Evolutionary conservation across 2,113 vertebrate genomes (phyloP).

Genomic region (Embiotoca jacksoni): DNA sequence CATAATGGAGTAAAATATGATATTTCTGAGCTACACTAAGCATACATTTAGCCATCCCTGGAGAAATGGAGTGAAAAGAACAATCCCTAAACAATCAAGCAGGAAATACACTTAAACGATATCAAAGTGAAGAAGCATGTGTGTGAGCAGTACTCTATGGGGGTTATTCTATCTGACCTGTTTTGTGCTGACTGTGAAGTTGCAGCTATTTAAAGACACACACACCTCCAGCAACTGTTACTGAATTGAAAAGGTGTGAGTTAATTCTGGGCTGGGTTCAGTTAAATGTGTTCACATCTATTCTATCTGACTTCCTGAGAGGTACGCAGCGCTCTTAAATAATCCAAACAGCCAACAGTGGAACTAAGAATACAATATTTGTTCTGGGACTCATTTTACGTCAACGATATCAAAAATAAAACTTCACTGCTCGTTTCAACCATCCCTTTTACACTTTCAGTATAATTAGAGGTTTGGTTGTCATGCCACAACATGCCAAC

Average conservation of each 20-base stretch:
- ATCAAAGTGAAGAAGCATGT: neutral
- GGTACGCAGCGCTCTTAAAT: no score
- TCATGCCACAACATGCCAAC: conserved; percentile 8
- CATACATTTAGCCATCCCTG: neutral
- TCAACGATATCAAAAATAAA: neutral
- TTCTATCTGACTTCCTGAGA: neutral
- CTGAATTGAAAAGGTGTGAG: no score
- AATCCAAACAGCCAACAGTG: no score
- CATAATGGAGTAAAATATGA: conserved; percentile 6
- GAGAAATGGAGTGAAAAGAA: neutral
- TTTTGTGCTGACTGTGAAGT: neutral
- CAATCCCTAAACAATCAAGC: neutral
- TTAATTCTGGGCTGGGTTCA: neutral
- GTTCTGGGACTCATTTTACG: conserved; percentile 8
- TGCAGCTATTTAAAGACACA: neutral
- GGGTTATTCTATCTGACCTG: neutral
- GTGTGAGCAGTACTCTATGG: neutral
- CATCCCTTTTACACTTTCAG: neutral
- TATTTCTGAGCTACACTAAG: neutral
- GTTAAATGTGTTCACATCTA: neutral
- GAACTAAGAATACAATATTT: no score
- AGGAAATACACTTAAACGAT: neutral
- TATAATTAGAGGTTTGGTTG: conserved; percentile 33
- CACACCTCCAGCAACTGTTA: neutral
- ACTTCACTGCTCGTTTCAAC: neutral